A percentile compares a stretch with the other conserved stretches of the same genome.
Evolutionary conservation across 2,113 vertebrate genomes (phyloP).

Genomic region (Aspiorhynchus laticeps): DNA sequence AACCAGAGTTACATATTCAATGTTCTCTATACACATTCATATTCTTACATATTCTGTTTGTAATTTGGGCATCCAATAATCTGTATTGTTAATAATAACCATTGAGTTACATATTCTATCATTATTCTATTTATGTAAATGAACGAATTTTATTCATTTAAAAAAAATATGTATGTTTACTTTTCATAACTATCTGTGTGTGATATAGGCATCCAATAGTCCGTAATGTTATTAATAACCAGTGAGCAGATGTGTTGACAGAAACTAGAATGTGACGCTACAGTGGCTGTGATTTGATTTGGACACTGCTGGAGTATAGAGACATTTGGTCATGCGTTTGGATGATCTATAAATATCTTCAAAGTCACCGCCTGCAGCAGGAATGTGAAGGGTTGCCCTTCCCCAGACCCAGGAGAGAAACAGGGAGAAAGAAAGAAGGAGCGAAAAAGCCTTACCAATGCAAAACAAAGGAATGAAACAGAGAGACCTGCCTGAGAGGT

Average conservation of each 20-base stretch:
- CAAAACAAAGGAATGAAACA: neutral
- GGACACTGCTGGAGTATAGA: neutral
- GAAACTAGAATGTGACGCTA: neutral
- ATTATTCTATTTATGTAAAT: too few relatives aligned
- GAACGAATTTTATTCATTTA: neutral
- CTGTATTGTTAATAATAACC: neutral
- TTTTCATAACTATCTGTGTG: neutral
- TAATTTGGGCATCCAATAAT: neutral
- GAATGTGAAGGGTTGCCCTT: constrained; percentile 40
- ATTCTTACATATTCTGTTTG: neutral
- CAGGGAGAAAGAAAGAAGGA: constrained; percentile 39
- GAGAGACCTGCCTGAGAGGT: constrained; percentile 53
- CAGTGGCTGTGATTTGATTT: neutral
- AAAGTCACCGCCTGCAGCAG: constrained; percentile 52
- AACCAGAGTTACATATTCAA: neutral
- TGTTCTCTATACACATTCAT: too few relatives aligned
- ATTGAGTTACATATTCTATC: neutral
- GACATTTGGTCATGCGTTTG: neutral
- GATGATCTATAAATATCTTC: constrained; percentile 59
- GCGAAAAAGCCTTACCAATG: neutral
- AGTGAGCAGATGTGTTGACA: neutral
- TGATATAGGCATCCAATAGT: too few relatives aligned
- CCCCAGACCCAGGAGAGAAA: constrained; percentile 34
- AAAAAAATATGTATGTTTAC: too few relatives aligned
- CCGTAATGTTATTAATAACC: neutral